A percentile compares a stretch with the other conserved stretches of the same genome.
These are phyloP conservation scores for Leguminivora glycinivorella DNA, from an alignment of 1,140 invertebrate species.

Conservation along the genomic window DNA sequence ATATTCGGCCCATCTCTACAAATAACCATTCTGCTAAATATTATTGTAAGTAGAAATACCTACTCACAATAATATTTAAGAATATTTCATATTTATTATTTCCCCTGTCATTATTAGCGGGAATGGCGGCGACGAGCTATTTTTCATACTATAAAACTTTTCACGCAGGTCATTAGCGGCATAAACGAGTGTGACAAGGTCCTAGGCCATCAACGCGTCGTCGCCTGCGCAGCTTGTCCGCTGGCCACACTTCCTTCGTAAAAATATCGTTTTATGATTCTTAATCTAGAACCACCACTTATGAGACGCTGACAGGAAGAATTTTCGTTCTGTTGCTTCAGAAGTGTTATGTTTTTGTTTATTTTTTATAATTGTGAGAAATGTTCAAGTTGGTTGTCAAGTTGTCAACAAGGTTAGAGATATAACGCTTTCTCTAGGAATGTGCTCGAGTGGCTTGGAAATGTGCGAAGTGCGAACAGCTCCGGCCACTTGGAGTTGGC, in stretches of 20 bases:
- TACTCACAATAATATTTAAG: slow-evolving; percentile 33
- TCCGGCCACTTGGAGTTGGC: neutral
- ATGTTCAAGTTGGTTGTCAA: neutral
- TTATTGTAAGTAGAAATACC: slow-evolving; percentile 37
- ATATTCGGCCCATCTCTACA: too few relatives aligned
- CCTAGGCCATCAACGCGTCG: slow-evolving; percentile 57
- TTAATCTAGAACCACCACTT: slow-evolving; percentile 44
- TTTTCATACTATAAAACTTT: slow-evolving; percentile 69
- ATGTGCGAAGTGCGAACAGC: slow-evolving; percentile 27
- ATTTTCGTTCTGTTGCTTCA: neutral
- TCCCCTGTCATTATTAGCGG: slow-evolving; percentile 38
- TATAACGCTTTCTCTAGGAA: neutral
- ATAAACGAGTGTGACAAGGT: slow-evolving; percentile 64
- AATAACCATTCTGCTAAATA: slow-evolving; percentile 33
- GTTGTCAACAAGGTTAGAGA: slow-evolving; percentile 1
- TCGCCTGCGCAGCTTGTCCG: slow-evolving; percentile 43
- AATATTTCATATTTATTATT: slow-evolving; percentile 40
- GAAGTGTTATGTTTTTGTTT: neutral
- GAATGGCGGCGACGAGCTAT: slow-evolving; percentile 45
- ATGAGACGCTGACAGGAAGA: neutral
- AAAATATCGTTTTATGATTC: slow-evolving; percentile 56
- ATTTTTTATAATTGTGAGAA: neutral
- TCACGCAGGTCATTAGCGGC: slow-evolving; percentile 53
- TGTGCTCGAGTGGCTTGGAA: neutral
- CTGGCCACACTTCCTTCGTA: slow-evolving; percentile 51